Evolutionary conservation across 2,113 vertebrate species (phyloP).

Genomic region (Corythaixoides concolor): DNA sequence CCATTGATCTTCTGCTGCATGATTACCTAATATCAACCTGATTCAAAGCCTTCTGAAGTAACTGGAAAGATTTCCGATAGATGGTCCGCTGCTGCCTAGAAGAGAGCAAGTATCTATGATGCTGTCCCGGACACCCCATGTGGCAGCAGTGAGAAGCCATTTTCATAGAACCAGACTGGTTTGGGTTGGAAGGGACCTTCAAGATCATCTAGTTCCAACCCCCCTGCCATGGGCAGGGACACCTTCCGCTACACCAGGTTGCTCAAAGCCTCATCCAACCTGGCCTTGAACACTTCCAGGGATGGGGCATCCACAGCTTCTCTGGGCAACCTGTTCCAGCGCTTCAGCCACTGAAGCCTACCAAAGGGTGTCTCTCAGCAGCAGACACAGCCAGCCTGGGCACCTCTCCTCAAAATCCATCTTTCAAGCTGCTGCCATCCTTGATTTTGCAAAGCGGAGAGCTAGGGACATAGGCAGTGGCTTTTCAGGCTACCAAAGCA

Average conservation of each 20-base stretch:
- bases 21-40: background rate
- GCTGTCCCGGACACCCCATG: rapidly evolving
- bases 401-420: background rate
- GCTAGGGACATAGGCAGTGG: background rate
- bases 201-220: too few relatives aligned
- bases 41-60: background rate
- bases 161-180: too few relatives aligned
- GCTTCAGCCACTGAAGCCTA: background rate
- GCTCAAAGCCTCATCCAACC: too few relatives aligned
- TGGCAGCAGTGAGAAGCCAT: background rate
- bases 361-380: rapidly evolving
- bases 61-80: background rate
- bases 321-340: too few relatives aligned
- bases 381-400: background rate
- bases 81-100: background rate
- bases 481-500: background rate
- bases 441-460: background rate
- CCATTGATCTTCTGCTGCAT: background rate
- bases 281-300: too few relatives aligned
- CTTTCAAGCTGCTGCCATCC: background rate
- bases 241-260: too few relatives aligned
- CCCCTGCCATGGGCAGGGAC: too few relatives aligned
- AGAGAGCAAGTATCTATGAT: rapidly evolving
- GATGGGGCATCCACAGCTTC: too few relatives aligned
- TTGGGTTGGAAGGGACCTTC: too few relatives aligned